These are phyloP conservation scores for Hyperopisus bebe DNA, from an alignment of 2,113 vertebrate species.

Conservation along the genomic window DNA sequence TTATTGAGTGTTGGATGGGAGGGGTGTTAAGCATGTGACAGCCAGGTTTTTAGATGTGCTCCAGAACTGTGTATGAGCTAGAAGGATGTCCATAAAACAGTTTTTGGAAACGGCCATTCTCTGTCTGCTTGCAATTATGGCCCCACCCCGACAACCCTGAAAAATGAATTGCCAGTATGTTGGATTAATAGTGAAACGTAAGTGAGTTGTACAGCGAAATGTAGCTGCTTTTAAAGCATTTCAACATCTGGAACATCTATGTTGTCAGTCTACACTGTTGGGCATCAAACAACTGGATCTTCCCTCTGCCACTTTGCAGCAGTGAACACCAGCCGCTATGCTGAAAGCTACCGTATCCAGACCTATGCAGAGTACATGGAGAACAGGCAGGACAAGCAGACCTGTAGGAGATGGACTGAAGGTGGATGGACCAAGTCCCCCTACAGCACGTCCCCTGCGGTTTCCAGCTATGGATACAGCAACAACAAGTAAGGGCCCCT, in stretches of 20 bases:
- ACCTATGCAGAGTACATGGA: slow-evolving; percentile 89
- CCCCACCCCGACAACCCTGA: not conserved
- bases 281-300: not conserved
- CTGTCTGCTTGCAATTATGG: not conserved
- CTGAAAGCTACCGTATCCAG: slow-evolving; percentile 95
- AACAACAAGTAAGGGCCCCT: slow-evolving; percentile 39
- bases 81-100: not conserved
- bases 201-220: not conserved
- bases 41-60: slow-evolving; percentile 20
- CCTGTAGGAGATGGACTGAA: slow-evolving; percentile 72
- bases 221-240: not conserved
- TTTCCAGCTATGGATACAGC: slow-evolving; percentile 40
- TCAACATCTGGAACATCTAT: not conserved
- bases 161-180: not conserved
- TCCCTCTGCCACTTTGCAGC: slow-evolving; percentile 51
- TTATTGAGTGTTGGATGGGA: not conserved
- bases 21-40: not conserved
- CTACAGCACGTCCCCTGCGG: slow-evolving; percentile 37
- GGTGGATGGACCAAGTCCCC: slow-evolving; percentile 76
- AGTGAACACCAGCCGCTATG: slow-evolving; percentile 93
- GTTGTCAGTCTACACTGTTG: not conserved
- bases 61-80: not conserved
- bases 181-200: not conserved
- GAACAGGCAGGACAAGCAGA: slow-evolving; percentile 67
- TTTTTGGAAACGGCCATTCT: not conserved